Base-by-base conservation (phyloP, 2,113 vertebrate genomes). In the Amblyopsis rosae region DNA sequence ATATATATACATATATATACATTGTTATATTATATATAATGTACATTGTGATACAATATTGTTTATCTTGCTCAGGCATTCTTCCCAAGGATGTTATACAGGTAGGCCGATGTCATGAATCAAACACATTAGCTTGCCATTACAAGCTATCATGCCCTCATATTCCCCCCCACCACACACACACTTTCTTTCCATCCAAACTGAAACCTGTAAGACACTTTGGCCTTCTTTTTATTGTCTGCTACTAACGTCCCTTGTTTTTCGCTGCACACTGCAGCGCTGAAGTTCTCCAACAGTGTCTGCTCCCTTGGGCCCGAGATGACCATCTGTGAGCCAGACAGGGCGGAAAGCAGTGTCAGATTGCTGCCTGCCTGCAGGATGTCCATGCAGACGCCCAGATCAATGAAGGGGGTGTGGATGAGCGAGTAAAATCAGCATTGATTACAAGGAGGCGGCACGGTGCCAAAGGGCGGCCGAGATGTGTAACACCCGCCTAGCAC, bases 361-460 rank as follows among this genome's bases (percentile, higher is more conserved):
- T 67, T 64, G 56, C 73, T 60, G 76, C 72, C 68, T 86, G 58
- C 71, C 63, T 70, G 70, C 73, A 77, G 56, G 72, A 87, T 75
- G 73, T 80, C 71, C 65, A 46, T 59, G 70, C 62, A 12, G 41
- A 67, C 74, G 19, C 7, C 19, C 50, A 62, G 84, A 88, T 87
- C 82, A 81, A 85, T 85, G 79, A 0, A 17, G 70, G 66, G 75
- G 79, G 80, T 82, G 86, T 82, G 76, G 80, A 82, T 69, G 79
- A 88, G 76, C 61, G 74, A 83, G 79, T 80, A 74, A 89, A 90
- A 87, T 85, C 58, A 87, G 71, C 81, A 82, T 74, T 79, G 79
- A 89, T 88, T 86, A 80, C 75, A 65, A 69, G 69, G 59, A 74
- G 72, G 73, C 15, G 45, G 78, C 62, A 67, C 46, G 3, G 58